Evolutionary conservation across 1,140 invertebrate genomes (phyloP).

Genomic region (Limonius californicus): DNA sequence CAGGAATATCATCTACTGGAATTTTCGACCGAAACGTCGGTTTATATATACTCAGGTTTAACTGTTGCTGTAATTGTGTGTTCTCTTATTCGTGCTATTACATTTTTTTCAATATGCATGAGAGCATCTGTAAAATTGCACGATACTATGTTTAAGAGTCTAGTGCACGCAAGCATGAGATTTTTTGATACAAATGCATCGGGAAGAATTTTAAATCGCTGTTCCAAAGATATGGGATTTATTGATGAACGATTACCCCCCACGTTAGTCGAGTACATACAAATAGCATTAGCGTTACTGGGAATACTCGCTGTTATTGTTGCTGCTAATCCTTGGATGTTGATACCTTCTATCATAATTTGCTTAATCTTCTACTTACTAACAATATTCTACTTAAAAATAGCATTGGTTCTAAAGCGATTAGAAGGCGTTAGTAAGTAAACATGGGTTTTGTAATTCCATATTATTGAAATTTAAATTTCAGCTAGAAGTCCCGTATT

Average conservation of each 20-base stretch:
- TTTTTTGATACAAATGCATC: slow-evolving; percentile 86
- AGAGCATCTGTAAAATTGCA: slow-evolving; percentile 73
- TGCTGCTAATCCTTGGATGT: slow-evolving; percentile 70
- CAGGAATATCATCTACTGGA: too few species aligned
- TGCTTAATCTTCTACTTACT: slow-evolving; percentile 68
- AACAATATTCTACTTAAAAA: slow-evolving; percentile 73
- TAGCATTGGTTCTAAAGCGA: slow-evolving; percentile 78
- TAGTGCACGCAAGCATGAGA: slow-evolving; percentile 75
- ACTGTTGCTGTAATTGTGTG: slow-evolving; percentile 55
- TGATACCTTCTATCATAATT: slow-evolving; percentile 65
- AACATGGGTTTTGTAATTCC: too few species aligned
- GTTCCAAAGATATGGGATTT: slow-evolving; percentile 70
- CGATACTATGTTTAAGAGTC: slow-evolving; percentile 76
- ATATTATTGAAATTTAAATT: too few species aligned
- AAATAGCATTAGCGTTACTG: slow-evolving; percentile 57
- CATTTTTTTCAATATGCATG: slow-evolving; percentile 77
- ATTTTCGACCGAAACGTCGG: slow-evolving; percentile 34
- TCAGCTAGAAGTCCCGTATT: slow-evolving; percentile 74
- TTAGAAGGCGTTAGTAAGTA: slow-evolving; percentile 81
- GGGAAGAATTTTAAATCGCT: slow-evolving; percentile 70
- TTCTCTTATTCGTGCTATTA: slow-evolving; percentile 58
- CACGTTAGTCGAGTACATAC: slow-evolving; percentile 65
- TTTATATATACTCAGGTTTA: slow-evolving; percentile 52
- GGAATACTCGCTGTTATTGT: slow-evolving; percentile 74
- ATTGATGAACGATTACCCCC: slow-evolving; percentile 81